Base-by-base conservation (phyloP, 2,888 invertebrate genomes). In the Lasioglossum vierecki region DNA sequence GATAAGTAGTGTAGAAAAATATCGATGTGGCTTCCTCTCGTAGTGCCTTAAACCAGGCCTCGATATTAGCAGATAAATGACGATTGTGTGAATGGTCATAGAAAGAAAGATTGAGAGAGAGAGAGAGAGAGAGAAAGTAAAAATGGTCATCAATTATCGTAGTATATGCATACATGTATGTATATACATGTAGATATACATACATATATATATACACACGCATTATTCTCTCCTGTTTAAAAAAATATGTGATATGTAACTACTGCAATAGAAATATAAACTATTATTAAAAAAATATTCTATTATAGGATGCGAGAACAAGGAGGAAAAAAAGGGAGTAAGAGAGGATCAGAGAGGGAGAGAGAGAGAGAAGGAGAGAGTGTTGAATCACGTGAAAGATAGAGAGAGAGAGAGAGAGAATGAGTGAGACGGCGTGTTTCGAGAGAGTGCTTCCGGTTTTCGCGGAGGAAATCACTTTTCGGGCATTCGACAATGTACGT, bases 201-300 rank as follows among this genome's bases (percentile, higher is more conserved):
- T 82, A 74, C 57, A 68, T 82, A 3, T 15, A 15, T 5, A 2
- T 63, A 18, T 15, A 30, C 68, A 80, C 73, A 79, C 80, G 88
- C 86, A 85, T 91, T 89, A 85, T 88, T 90, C 90, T 92, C 92
- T 89, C 89, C 91, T 90, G 70, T 70, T 88, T 87, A 89, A 90
- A 88, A 44, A 92, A 89, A 92, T 35, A 35, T 93, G 93, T 93
- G 94, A 94, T 93, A 94, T 93, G 92, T 93, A 93, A 93, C 92
- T 93, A 92, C 93, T 93, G 93, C 93, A 93, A 93, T 93, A 93
- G 93, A 94, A 92, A 92, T 93, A 91, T 92, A 90, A 91, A 92
- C 90, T 91, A 92, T 90, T 90, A 91, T 88, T 89, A 85, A 82
- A 82, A 76, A 84, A 79, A 89, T 88, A 89, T 87, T 83, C 84